A percentile compares a stretch with the other conserved stretches of the same genome.
Conservation (phyloP, 2,797 vertebrate species). For the Anas georgica region DNA sequence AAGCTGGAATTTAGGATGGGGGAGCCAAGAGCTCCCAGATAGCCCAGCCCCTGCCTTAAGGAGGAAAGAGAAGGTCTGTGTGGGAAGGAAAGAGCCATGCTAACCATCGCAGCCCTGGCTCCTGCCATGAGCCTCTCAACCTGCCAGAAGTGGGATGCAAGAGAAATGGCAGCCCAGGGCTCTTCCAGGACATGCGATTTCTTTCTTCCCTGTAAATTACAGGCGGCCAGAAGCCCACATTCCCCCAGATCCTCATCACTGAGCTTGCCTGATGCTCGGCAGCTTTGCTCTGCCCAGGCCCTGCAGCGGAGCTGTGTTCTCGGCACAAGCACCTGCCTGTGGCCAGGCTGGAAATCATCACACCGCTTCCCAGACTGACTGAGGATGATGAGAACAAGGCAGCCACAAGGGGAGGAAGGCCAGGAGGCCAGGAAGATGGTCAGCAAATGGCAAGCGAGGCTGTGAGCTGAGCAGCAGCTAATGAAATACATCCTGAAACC, state of each 20-base stretch:
- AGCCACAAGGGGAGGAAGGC: not conserved
- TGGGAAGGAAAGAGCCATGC: conserved; percentile 10
- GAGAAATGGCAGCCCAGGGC: not conserved
- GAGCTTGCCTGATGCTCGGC: not conserved
- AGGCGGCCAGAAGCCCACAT: conserved; percentile 18
- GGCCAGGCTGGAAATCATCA: not conserved
- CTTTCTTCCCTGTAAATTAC: conserved; percentile 15
- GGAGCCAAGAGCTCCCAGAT: conserved; percentile 40
- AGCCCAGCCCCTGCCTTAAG: not conserved
- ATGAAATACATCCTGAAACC: not conserved
- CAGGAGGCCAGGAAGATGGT: not conserved
- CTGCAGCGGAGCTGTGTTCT: not conserved
- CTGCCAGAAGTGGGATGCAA: conserved; percentile 24
- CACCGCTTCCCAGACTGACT: not conserved
- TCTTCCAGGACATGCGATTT: conserved; percentile 48
- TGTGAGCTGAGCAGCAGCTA: not conserved
- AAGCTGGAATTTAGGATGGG: not conserved
- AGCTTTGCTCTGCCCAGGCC: not conserved
- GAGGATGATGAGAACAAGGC: not conserved
- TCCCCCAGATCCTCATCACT: not conserved
- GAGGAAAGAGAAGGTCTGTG: conserved; percentile 5
- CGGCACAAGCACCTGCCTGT: not conserved
- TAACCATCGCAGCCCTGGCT: not conserved
- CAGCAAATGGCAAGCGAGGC: not conserved
- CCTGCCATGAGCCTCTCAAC: not conserved